Conservation (phyloP, 2,113 vertebrate species). For the Morphnarchus princeps region DNA sequence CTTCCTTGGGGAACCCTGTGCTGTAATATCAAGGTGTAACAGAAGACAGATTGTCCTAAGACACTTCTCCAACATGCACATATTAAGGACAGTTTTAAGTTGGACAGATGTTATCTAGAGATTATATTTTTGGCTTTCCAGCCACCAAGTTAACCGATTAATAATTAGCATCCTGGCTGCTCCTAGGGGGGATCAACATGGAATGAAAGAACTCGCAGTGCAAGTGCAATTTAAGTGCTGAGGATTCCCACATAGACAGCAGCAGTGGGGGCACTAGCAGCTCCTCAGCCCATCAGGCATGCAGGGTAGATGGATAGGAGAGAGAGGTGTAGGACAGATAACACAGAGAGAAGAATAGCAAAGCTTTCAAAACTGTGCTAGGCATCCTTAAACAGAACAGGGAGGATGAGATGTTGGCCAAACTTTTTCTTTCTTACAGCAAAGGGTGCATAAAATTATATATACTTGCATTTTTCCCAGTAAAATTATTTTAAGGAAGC, state of each 20-base stretch:
- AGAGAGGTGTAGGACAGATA: neutral
- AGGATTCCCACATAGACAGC: neutral
- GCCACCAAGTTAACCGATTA: neutral
- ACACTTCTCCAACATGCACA: accelerated
- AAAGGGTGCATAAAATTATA: neutral
- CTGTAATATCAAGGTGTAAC: neutral
- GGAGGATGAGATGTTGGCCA: neutral
- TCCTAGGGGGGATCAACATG: neutral
- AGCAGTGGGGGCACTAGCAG: neutral
- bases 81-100: neutral
- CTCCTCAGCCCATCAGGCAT: neutral
- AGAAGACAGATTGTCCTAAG: neutral
- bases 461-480: neutral
- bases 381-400: neutral
- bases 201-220: neutral
- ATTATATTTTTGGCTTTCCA: neutral
- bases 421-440: neutral
- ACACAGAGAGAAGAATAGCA: neutral
- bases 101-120: neutral
- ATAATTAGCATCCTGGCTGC: neutral
- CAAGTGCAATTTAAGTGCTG: neutral
- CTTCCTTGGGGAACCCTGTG: neutral
- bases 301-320: neutral
- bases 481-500: neutral
- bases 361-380: neutral